Conservation (phyloP, 2,113 vertebrate species). For the Ctenomys sociabilis region DNA sequence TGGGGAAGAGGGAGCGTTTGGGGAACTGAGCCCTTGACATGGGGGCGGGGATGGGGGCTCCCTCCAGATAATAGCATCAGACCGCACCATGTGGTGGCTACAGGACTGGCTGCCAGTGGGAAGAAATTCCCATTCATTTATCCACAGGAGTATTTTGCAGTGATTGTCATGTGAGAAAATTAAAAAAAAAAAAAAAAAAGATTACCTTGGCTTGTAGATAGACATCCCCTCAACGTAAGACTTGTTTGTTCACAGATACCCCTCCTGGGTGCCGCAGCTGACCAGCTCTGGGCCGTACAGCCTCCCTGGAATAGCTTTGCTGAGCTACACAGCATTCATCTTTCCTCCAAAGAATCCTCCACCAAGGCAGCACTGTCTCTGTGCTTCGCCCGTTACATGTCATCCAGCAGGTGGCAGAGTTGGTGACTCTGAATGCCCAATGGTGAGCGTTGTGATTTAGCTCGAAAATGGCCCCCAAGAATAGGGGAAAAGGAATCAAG, state of each 20-base stretch:
- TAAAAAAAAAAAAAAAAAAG: neutral
- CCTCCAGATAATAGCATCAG: neutral
- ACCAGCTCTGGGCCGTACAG: neutral
- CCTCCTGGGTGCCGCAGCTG: neutral
- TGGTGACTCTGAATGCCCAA: neutral
- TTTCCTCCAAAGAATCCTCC: neutral
- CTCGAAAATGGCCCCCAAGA: neutral
- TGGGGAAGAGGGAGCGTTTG: too few species aligned
- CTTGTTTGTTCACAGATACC: neutral
- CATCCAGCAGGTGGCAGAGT: neutral
- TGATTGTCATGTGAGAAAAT: neutral
- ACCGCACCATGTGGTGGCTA: neutral
- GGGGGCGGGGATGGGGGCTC: too few species aligned
- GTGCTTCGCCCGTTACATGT: accelerated
- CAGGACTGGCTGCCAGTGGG: neutral
- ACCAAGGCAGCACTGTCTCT: accelerated
- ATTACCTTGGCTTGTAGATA: neutral
- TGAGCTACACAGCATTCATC: neutral
- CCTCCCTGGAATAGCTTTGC: neutral
- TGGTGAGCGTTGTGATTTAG: accelerated
- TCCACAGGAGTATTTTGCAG: neutral
- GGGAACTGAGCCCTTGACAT: neutral
- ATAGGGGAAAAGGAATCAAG: neutral
- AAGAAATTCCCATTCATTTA: neutral
- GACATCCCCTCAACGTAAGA: neutral